phyloP scores from a whole-genome alignment of 2,888 invertebrate genomes.

The Sarcophaga rosellei region DNA sequence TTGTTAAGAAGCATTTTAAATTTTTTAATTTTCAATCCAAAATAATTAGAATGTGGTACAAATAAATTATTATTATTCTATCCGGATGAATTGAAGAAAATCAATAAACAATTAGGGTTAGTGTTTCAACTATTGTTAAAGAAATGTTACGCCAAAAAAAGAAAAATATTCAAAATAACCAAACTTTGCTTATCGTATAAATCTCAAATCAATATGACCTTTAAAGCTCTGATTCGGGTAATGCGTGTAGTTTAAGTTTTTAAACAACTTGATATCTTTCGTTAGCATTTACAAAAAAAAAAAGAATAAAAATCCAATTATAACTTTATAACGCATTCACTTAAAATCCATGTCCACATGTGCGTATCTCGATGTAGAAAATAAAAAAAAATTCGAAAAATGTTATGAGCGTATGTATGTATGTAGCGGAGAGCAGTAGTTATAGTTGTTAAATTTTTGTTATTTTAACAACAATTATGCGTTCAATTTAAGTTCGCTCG shows the following conservation, averaged over 20 bases:
- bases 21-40: too few relatives aligned
- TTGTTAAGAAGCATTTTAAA: too few relatives aligned
- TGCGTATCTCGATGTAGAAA: neutral
- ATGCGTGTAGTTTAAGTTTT: neutral
- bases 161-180: too few relatives aligned
- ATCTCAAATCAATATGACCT: neutral
- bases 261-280: neutral
- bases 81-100: too few relatives aligned
- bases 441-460: slow-evolving; percentile 46
- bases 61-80: too few relatives aligned
- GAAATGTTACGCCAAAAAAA: too few relatives aligned
- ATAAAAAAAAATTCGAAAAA: neutral
- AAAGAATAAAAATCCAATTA: neutral
- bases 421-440: slow-evolving; percentile 14
- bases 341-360: neutral
- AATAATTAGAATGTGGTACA: too few relatives aligned
- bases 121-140: too few relatives aligned
- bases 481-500: slow-evolving; percentile 75
- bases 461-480: slow-evolving; percentile 66
- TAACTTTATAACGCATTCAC: neutral
- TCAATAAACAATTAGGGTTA: too few relatives aligned
- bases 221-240: neutral
- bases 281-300: neutral
- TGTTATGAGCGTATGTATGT: neutral
- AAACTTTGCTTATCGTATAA: too few relatives aligned